Conservation (phyloP, 2,113 vertebrate genomes). For the Labeo catla region DNA sequence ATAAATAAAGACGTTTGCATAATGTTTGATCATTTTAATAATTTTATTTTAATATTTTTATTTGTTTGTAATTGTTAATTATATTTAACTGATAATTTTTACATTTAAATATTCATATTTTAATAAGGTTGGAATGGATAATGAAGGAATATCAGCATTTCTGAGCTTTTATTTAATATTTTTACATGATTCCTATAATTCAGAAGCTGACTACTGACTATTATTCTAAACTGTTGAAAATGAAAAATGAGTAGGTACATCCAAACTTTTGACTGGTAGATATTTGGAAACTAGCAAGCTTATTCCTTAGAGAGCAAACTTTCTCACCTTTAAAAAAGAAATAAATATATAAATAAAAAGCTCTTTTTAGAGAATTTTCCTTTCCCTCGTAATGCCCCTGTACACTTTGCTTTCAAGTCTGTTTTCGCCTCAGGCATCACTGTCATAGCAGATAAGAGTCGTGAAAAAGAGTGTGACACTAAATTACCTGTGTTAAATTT, state of each 20-base stretch:
- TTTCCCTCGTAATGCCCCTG: background rate
- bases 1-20: too few relatives aligned
- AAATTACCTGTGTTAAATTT: slow-evolving; percentile 49
- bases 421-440: slow-evolving; percentile 29
- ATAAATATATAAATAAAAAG: background rate
- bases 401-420: slow-evolving; percentile 54
- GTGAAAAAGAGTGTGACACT: slow-evolving; percentile 35
- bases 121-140: background rate
- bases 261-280: background rate
- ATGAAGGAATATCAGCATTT: background rate
- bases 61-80: too few relatives aligned
- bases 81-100: too few relatives aligned
- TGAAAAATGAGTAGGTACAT: background rate
- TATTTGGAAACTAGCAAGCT: background rate
- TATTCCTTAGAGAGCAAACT: background rate
- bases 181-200: background rate
- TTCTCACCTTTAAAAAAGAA: background rate
- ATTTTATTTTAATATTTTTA: too few relatives aligned
- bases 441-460: slow-evolving; percentile 43
- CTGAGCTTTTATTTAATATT: background rate
- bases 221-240: background rate
- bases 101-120: background rate
- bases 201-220: background rate
- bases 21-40: too few relatives aligned
- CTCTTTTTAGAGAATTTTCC: background rate